Percentiles rank a stretch among this genome's conserved stretches.
phyloP scores from a whole-genome alignment of 1,140 invertebrate genomes.

The Cephus cinctus region DNA sequence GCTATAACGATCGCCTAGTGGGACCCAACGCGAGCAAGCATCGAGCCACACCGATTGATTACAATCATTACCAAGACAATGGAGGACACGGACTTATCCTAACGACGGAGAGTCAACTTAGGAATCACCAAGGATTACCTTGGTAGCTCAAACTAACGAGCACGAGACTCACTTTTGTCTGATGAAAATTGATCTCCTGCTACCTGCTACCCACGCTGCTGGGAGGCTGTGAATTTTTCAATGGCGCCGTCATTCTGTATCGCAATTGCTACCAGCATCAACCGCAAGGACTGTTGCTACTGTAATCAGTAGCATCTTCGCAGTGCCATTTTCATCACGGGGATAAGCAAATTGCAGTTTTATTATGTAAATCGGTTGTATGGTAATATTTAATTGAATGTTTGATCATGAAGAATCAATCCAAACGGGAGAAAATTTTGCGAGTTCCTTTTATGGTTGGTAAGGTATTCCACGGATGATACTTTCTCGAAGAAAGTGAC shows the following conservation, averaged over 20 bases:
- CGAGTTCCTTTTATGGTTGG: conserved; percentile 11
- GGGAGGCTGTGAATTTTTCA: conserved; percentile 24
- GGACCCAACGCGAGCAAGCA: conserved; percentile 21
- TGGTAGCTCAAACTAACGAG: conserved; percentile 25
- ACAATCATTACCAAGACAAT: conserved; percentile 47
- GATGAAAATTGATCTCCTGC: conserved; percentile 34
- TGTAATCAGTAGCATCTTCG: too few relatives aligned
- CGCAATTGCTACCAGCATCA: too few relatives aligned
- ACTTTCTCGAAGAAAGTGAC: neutral
- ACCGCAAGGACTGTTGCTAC: too few relatives aligned
- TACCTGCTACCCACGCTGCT: conserved; percentile 23
- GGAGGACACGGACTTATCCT: conserved; percentile 28
- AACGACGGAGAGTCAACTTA: conserved; percentile 29
- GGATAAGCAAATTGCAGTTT: conserved; percentile 24
- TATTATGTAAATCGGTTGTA: conserved; percentile 31
- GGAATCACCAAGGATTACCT: conserved; percentile 26
- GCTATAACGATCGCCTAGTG: conserved; percentile 27
- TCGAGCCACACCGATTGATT: conserved; percentile 41
- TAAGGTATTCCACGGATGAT: conserved; percentile 3
- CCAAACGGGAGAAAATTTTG: conserved; percentile 5
- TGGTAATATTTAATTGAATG: conserved; percentile 20
- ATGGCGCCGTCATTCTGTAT: conserved; percentile 1
- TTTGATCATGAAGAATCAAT: conserved; percentile 9
- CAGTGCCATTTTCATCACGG: too few relatives aligned
- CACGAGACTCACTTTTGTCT: conserved; percentile 18